Conservation (phyloP, 1,140 invertebrate species). For the Trissolcus basalis region DNA sequence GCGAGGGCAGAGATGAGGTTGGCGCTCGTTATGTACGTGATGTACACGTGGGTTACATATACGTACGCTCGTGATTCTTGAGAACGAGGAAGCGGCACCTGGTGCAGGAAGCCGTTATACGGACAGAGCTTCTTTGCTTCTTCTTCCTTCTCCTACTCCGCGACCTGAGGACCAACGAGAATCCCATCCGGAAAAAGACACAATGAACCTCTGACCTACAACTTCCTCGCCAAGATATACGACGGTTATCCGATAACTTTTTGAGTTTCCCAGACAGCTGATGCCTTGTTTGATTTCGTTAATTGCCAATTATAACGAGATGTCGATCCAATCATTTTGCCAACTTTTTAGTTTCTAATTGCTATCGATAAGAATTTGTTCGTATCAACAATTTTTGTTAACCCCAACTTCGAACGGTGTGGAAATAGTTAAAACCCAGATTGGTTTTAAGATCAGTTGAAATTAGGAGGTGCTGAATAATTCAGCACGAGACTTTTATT, state of each 20-base stretch:
- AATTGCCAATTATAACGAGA: conserved; percentile 14
- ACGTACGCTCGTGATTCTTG: conserved; percentile 63
- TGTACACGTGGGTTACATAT: conserved; percentile 60
- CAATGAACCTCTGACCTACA: conserved; percentile 60
- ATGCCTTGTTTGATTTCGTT: conserved; percentile 9
- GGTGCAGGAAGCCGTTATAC: conserved; percentile 65
- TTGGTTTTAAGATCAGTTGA: too few relatives aligned
- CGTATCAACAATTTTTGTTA: too few relatives aligned
- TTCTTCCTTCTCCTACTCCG: conserved; percentile 56
- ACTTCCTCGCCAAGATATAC: conserved; percentile 36
- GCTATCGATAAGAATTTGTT: too few relatives aligned
- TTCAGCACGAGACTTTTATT: too few relatives aligned
- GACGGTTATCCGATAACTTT: conserved; percentile 22
- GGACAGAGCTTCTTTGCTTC: conserved; percentile 59
- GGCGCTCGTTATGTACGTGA: conserved; percentile 60
- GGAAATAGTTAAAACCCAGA: too few relatives aligned
- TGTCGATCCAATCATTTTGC: background rate
- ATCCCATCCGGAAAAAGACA: conserved; percentile 58
- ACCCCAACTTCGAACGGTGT: too few relatives aligned
- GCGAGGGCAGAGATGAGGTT: conserved; percentile 56
- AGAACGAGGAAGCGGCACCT: conserved; percentile 66
- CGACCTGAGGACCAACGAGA: conserved; percentile 45
- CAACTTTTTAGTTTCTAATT: background rate
- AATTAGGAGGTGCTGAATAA: too few relatives aligned
- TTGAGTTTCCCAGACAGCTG: background rate